Base-by-base conservation (phyloP, 2,888 invertebrate genomes). In the Drosophila antonietae region DNA sequence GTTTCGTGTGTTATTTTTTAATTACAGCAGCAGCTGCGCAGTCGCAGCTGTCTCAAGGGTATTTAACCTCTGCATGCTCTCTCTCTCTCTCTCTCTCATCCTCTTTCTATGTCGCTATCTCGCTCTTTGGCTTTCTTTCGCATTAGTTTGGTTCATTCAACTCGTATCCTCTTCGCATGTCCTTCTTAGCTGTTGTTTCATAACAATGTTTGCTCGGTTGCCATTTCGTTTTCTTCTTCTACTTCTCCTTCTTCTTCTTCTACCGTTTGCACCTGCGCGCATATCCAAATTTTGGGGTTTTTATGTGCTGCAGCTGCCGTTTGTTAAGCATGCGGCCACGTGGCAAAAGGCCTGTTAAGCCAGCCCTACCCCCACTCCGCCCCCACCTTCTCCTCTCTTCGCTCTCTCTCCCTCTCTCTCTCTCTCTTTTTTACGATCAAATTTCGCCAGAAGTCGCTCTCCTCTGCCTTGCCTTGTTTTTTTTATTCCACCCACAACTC, bases 71-170 rank as follows among this genome's bases (percentile, higher is more conserved):
- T 23, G 20, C 20, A 33, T 35, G 28, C 37, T 43, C 39, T 58
- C 51, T 10, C 49, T 46, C 37, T 46, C 43, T 44, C 47, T 31
- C 37, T 53, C 18, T 47, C 64, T 37, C n/a, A 23, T 23, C 3
- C 23, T 23, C 23, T 23, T 23, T 23, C 23, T 23, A 23, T 3
- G 23, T 23, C 23, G 23, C 51, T 52, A 31, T 41, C n/a, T 35
- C n/a, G 33, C 41, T 33, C 56, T 6, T 43, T 14, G 15, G 31
- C 43, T 41, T 39, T 57, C 49, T 44, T 20, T 20, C 44, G 41
- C 2, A n/a, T 37, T 18, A 67, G 83, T 76, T 75, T 84, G 69
- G 86, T 89, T 88, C 86, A 88, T 89, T 86, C 88, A 89, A 87
- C 87, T 62, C 65, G 55, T 43, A 68, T 79, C 67, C 73, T 65